phyloP scores from a whole-genome alignment of 2,888 invertebrate species.

The Heliconius ismenius region DNA sequence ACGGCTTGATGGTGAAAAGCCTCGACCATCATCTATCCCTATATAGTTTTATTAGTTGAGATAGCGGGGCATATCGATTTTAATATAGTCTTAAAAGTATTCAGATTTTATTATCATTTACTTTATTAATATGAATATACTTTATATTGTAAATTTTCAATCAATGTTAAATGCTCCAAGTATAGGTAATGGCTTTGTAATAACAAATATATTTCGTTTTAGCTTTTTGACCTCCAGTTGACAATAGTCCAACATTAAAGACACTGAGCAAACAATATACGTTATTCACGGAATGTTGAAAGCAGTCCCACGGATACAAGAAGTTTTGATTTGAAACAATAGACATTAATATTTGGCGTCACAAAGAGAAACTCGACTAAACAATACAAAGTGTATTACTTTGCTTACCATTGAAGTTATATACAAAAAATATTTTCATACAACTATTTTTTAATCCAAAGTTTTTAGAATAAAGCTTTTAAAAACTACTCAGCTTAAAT shows the following conservation, averaged over 20 bases:
- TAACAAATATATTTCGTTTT: neutral
- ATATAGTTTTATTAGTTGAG: too few relatives aligned
- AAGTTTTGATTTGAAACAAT: constrained; percentile 20
- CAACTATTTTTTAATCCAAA: neutral
- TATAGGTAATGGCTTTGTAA: neutral
- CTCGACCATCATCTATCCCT: too few relatives aligned
- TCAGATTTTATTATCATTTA: too few relatives aligned
- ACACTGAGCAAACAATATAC: constrained; percentile 8
- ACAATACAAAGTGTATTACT: constrained; percentile 18
- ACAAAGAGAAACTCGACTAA: constrained; percentile 3
- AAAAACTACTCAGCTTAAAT: too few relatives aligned
- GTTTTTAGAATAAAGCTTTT: neutral
- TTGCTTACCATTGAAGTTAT: constrained; percentile 13
- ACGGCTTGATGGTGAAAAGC: too few relatives aligned
- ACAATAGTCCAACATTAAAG: constrained; percentile 11
- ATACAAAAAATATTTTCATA: neutral
- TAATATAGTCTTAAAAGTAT: too few relatives aligned
- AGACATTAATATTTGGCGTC: constrained; percentile 9
- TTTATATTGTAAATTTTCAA: neutral
- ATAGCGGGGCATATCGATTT: too few relatives aligned
- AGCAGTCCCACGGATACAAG: constrained; percentile 8
- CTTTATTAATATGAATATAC: too few relatives aligned
- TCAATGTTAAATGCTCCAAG: neutral
- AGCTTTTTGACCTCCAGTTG: neutral
- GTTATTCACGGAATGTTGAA: constrained; percentile 11